phyloP scores from a whole-genome alignment of 2,797 vertebrate genomes.

The Psittacula echo region DNA sequence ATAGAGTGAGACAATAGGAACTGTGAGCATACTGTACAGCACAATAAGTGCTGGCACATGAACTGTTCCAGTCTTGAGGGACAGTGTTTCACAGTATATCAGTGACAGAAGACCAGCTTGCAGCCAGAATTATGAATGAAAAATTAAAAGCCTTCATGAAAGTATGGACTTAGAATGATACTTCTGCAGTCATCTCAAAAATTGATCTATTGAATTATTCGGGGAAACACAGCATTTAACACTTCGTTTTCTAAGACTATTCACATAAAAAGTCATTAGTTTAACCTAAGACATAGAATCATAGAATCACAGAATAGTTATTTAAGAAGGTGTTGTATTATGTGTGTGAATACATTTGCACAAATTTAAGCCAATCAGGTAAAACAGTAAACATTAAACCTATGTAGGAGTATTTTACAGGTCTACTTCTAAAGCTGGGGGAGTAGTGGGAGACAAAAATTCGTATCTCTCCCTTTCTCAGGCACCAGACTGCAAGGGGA shows the following conservation, averaged over 20 bases:
- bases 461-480: background rate
- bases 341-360: background rate
- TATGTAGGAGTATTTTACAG: background rate
- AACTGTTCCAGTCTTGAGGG: slow-evolving; percentile 56
- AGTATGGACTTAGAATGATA: background rate
- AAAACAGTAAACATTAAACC: background rate
- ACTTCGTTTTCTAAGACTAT: background rate
- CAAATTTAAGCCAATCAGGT: background rate
- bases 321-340: background rate
- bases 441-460: background rate
- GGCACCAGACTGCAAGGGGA: slow-evolving; percentile 41
- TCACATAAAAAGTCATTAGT: background rate
- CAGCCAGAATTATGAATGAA: slow-evolving; percentile 62
- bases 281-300: background rate
- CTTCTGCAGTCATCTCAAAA: slow-evolving; percentile 12
- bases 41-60: slow-evolving; percentile 61
- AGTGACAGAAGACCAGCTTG: slow-evolving; percentile 54
- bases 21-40: slow-evolving; percentile 52
- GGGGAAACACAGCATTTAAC: background rate
- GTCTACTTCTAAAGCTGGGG: background rate
- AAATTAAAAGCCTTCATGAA: slow-evolving; percentile 3
- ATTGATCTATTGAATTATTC: background rate
- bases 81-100: slow-evolving; percentile 53
- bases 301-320: background rate
- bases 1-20: slow-evolving; percentile 57